These are phyloP conservation scores for Hydrotaea diabolus DNA, from an alignment of 2,888 invertebrate species.

Conservation along the genomic window DNA sequence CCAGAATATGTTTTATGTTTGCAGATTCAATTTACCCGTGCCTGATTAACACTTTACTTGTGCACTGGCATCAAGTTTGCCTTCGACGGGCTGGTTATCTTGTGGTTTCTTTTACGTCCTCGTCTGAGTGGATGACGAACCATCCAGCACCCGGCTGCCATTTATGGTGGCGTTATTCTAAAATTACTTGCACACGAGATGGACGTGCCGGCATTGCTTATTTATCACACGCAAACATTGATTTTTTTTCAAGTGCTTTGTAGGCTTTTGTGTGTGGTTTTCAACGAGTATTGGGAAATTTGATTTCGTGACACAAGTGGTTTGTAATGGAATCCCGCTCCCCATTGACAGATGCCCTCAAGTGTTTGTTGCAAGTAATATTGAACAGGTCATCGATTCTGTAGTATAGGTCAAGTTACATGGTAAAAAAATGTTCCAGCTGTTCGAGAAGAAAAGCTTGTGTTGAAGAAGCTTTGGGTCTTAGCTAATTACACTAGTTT, in stretches of 20 bases:
- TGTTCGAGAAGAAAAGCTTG: background rate
- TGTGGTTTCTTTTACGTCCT: background rate
- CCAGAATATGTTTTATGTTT: background rate
- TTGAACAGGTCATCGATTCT: background rate
- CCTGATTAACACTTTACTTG: background rate
- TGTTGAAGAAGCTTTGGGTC: too few species aligned
- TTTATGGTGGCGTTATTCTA: slow-evolving; percentile 28
- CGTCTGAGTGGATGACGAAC: too few species aligned
- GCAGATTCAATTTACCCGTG: background rate
- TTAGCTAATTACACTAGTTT: background rate
- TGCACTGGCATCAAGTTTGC: slow-evolving; percentile 9
- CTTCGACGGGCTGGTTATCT: background rate
- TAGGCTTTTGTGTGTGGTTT: background rate
- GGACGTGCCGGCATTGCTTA: background rate
- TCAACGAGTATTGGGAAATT: slow-evolving; percentile 32
- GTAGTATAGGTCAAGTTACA: slow-evolving; percentile 4
- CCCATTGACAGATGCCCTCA: background rate
- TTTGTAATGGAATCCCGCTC: slow-evolving; percentile 22
- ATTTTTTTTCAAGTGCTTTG: slow-evolving; percentile 41
- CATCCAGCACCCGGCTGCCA: background rate
- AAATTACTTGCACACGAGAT: slow-evolving; percentile 3
- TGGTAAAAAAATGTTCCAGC: background rate
- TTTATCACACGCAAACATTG: background rate
- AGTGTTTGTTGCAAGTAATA: slow-evolving; percentile 3
- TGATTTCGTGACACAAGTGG: slow-evolving; percentile 46